Evolutionary conservation across 2,888 invertebrate species (phyloP).

Genomic region (Thelaira solivaga): DNA sequence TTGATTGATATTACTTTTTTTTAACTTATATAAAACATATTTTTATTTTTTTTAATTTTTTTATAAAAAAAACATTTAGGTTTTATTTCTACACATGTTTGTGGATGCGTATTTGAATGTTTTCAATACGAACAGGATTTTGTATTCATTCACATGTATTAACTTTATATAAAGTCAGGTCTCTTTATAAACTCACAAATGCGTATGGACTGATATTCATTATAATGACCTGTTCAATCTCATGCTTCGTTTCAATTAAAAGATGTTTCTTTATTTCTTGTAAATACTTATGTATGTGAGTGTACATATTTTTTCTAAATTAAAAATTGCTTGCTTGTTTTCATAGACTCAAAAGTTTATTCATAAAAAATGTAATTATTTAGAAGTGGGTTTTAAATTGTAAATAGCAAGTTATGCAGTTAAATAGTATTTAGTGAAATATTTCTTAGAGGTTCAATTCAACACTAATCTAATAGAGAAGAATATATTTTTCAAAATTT

Average conservation of each 20-base stretch:
- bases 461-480: no score
- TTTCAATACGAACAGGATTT: constrained; percentile 30
- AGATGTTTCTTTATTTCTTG: constrained; percentile 19
- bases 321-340: constrained; percentile 22
- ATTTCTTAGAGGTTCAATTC: no score
- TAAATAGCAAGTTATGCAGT: no score
- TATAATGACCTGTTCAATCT: constrained; percentile 53
- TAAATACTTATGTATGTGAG: not conserved
- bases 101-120: not conserved
- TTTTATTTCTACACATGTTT: constrained; percentile 34
- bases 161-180: constrained; percentile 5
- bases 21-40: constrained; percentile 33
- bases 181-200: not conserved
- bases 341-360: constrained; percentile 14
- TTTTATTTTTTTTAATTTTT: constrained; percentile 38
- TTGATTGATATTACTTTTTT: constrained; percentile 55
- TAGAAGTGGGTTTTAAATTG: no score
- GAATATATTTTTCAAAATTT: no score
- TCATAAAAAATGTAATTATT: not conserved
- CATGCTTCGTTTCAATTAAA: constrained; percentile 43
- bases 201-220: constrained; percentile 11
- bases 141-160: no score
- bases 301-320: no score
- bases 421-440: no score
- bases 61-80: constrained; percentile 49